A percentile compares a stretch with the other conserved stretches of the same genome.
Conservation (phyloP, 2,888 invertebrate species). For the Synanthedon tipuliformis region DNA sequence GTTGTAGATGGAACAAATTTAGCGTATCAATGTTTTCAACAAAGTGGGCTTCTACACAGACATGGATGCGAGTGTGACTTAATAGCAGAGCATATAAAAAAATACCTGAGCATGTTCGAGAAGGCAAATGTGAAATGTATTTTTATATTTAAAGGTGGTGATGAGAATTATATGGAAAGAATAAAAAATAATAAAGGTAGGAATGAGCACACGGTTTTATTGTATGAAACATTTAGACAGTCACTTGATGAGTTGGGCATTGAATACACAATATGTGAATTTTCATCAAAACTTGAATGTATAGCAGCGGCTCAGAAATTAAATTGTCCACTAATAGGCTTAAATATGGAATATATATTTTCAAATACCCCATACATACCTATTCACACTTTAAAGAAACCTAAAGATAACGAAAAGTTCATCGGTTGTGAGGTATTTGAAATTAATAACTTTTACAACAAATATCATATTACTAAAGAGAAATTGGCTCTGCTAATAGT, state of each 20-base stretch:
- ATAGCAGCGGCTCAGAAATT: not conserved
- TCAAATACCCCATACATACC: not conserved
- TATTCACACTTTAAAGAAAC: not conserved
- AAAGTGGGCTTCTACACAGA: not conserved
- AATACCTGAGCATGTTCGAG: not conserved
- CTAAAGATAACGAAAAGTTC: not conserved
- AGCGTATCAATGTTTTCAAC: too few relatives aligned
- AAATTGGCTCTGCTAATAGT: not conserved
- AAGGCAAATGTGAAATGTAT: not conserved
- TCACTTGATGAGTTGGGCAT: not conserved
- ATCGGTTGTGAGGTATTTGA: not conserved
- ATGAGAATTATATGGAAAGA: not conserved
- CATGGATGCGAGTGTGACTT: not conserved
- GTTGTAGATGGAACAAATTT: not conserved
- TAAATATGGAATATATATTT: not conserved
- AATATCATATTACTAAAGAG: not conserved
- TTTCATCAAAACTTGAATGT: not conserved
- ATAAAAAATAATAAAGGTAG: not conserved
- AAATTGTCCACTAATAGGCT: not conserved
- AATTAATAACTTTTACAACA: not conserved
- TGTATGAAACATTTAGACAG: not conserved
- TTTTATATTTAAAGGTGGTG: not conserved
- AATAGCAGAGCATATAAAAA: not conserved
- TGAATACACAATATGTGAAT: not conserved
- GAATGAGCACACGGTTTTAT: not conserved